Evolutionary conservation across 2,888 invertebrate genomes (phyloP).

Genomic region (Thera britannica): DNA sequence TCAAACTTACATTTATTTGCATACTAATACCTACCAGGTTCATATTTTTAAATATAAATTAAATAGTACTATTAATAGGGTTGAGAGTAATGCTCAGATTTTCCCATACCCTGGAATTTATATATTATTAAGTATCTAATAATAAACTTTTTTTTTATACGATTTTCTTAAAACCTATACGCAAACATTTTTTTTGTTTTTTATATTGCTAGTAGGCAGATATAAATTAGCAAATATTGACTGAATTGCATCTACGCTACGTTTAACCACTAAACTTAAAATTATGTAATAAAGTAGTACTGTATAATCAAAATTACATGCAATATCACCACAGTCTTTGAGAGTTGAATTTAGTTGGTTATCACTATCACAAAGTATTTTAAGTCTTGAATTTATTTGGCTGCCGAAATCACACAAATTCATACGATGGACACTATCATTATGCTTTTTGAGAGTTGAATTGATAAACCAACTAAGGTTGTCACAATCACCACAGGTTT

Average conservation of each 20-base stretch:
- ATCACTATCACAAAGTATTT: neutral
- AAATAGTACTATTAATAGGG: no score
- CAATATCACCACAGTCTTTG: neutral
- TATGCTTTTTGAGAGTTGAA: neutral
- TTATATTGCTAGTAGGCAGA: neutral
- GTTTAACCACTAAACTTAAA: neutral
- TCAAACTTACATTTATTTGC: no score
- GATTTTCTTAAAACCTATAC: neutral
- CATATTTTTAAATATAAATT: no score
- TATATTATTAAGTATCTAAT: no score
- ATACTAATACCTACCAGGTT: no score
- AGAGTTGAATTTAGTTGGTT: neutral
- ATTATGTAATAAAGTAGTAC: slow-evolving; percentile 2
- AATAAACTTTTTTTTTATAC: neutral
- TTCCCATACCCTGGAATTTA: no score
- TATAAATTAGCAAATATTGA: neutral
- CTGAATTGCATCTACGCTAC: neutral
- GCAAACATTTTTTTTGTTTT: neutral
- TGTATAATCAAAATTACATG: neutral
- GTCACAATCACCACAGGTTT: neutral
- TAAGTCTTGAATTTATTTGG: neutral
- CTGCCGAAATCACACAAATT: neutral
- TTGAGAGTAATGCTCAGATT: no score
- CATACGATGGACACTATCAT: neutral
- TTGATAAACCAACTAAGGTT: no score